Percentiles rank a stretch among this genome's conserved stretches.
These are phyloP conservation scores for Teinopalpus imperialis DNA, from an alignment of 2,888 invertebrate genomes.

Conservation along the genomic window DNA sequence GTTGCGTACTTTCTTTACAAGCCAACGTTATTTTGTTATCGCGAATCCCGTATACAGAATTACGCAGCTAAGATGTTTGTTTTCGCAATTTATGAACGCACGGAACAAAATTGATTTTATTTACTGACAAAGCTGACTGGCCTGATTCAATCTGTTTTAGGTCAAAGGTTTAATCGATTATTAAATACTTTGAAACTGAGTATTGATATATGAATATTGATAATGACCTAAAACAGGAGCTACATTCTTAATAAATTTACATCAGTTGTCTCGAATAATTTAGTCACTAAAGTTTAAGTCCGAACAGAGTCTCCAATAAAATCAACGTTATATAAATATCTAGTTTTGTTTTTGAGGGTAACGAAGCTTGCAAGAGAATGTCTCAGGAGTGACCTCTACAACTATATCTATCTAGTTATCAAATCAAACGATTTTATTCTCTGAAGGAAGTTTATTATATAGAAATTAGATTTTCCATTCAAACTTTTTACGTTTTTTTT, in stretches of 20 bases:
- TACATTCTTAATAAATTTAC: conserved; percentile 35
- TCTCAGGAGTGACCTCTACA: no score
- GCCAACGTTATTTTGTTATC: conserved; percentile 69
- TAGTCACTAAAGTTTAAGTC: no score
- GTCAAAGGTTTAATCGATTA: conserved; percentile 47
- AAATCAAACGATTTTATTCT: no score
- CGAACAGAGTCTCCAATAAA: no score
- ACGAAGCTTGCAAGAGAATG: no score
- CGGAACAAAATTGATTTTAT: conserved; percentile 55
- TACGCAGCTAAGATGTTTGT: conserved; percentile 62
- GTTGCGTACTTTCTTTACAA: conserved; percentile 62
- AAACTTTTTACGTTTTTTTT: no score
- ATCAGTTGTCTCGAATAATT: no score
- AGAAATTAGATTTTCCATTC: no score
- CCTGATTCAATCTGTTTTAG: conserved; percentile 53
- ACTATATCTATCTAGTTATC: no score
- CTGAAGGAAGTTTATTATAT: no score
- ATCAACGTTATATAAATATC: no score
- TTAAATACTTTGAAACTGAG: conserved; percentile 55
- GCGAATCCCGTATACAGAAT: conserved; percentile 47
- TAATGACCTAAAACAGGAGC: conserved; percentile 38
- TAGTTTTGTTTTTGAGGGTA: conserved; percentile 1
- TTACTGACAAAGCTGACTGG: conserved; percentile 50
- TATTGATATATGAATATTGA: conserved; percentile 44
- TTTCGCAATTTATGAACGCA: conserved; percentile 64